Percentiles rank a stretch among this genome's conserved stretches.
phyloP scores from a whole-genome alignment of 2,797 vertebrate genomes.

The Pteronotus mesoamericanus region DNA sequence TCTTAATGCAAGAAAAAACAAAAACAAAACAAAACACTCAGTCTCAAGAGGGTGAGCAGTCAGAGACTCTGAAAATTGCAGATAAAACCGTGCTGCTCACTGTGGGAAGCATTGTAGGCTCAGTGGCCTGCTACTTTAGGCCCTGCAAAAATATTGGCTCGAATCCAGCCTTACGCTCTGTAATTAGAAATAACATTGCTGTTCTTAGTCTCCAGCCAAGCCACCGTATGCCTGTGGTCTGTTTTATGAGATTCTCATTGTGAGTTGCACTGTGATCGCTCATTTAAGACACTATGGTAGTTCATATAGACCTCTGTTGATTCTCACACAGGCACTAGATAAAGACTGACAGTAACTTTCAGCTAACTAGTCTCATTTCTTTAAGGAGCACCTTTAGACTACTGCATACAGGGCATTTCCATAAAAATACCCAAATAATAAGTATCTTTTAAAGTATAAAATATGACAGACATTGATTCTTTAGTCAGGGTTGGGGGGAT shows the following conservation, averaged over 20 bases:
- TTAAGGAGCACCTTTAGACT: background rate
- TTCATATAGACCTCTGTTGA: background rate
- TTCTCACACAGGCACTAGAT: background rate
- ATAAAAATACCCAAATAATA: background rate
- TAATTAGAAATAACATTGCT: conserved; percentile 34
- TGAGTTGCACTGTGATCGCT: background rate
- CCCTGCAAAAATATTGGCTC: conserved; percentile 17
- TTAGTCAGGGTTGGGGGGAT: background rate
- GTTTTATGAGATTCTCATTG: background rate
- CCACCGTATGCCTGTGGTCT: background rate
- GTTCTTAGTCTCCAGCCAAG: background rate
- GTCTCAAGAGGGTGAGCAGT: background rate
- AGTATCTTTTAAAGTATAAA: background rate
- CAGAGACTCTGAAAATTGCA: background rate
- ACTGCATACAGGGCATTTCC: background rate
- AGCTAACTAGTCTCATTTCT: background rate
- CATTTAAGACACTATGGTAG: background rate
- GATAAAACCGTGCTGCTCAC: background rate
- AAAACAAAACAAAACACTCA: background rate
- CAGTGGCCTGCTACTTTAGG: conserved; percentile 16
- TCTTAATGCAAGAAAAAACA: background rate
- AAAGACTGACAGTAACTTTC: background rate
- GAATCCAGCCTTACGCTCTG: conserved; percentile 7
- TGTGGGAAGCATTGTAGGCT: conserved; percentile 26
- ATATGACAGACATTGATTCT: background rate